Percentiles rank a stretch among this genome's conserved stretches.
Evolutionary conservation across 2,888 invertebrate genomes (phyloP).

Genomic region (Euphydryas editha): DNA sequence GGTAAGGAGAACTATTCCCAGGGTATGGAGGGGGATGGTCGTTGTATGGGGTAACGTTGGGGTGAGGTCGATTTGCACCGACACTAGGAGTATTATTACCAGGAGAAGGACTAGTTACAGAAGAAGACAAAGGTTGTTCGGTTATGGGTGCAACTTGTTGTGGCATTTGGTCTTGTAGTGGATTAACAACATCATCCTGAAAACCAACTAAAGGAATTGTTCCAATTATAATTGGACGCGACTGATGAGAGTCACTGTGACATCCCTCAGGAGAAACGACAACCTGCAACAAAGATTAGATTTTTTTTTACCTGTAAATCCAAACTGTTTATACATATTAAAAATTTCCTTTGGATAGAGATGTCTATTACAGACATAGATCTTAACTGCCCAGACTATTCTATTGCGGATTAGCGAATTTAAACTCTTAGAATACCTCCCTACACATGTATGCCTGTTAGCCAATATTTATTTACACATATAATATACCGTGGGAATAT

Average conservation of each 20-base stretch:
- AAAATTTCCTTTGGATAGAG: too few relatives aligned
- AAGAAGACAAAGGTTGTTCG: slow-evolving; percentile 51
- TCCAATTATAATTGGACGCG: slow-evolving; percentile 58
- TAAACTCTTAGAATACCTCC: too few relatives aligned
- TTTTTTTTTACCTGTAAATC: too few relatives aligned
- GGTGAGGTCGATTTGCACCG: slow-evolving; percentile 47
- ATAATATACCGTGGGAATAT: not conserved
- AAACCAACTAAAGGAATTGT: slow-evolving; percentile 60
- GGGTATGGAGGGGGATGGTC: slow-evolving; percentile 3
- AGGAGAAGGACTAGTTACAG: slow-evolving; percentile 41
- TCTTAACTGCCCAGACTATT: too few relatives aligned
- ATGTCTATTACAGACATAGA: too few relatives aligned
- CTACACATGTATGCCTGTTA: too few relatives aligned
- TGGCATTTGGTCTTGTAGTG: slow-evolving; percentile 54
- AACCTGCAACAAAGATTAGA: slow-evolving; percentile 58
- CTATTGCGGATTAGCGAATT: too few relatives aligned
- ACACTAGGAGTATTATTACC: slow-evolving; percentile 39
- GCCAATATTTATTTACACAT: too few relatives aligned
- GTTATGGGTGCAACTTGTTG: slow-evolving; percentile 44
- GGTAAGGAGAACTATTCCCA: slow-evolving; percentile 16
- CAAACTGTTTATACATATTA: too few relatives aligned
- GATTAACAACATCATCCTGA: slow-evolving; percentile 53
- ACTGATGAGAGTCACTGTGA: slow-evolving; percentile 55
- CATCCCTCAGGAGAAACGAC: slow-evolving; percentile 58
- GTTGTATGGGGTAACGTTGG: slow-evolving; percentile 34